phyloP scores from a whole-genome alignment of 2,888 invertebrate species.

The Pollenia angustigena region DNA sequence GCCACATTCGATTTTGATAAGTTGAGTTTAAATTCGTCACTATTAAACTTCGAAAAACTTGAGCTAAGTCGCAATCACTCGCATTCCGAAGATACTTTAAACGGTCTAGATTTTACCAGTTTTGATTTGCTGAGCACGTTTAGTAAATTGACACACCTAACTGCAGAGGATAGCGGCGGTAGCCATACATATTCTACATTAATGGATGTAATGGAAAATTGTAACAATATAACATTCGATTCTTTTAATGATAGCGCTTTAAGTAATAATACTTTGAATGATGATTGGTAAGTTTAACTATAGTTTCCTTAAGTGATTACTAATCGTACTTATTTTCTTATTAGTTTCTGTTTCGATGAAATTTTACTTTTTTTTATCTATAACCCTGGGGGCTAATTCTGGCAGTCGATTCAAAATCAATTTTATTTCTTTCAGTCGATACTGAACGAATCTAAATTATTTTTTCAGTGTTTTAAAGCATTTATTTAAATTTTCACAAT shows the following conservation, averaged over 20 bases:
- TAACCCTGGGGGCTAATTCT: too few species aligned
- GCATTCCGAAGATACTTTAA: conserved; percentile 81
- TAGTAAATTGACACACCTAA: conserved; percentile 49
- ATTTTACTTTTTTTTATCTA: too few species aligned
- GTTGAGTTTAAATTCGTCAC: conserved; percentile 77
- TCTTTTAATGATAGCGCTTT: conserved; percentile 65
- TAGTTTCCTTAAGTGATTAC: neutral
- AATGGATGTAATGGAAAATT: conserved; percentile 62
- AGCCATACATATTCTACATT: conserved; percentile 45
- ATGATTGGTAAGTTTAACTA: conserved; percentile 55
- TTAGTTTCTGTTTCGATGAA: too few species aligned
- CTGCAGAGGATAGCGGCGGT: conserved; percentile 19
- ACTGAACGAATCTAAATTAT: too few species aligned
- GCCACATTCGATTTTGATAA: conserved; percentile 77
- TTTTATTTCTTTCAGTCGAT: too few species aligned
- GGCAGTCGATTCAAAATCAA: too few species aligned
- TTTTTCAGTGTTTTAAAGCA: too few species aligned
- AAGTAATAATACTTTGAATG: conserved; percentile 34
- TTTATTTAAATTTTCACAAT: too few species aligned
- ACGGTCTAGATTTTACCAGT: conserved; percentile 74
- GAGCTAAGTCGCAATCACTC: conserved; percentile 76
- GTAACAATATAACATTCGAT: conserved; percentile 42
- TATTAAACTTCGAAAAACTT: conserved; percentile 65
- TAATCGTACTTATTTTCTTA: too few species aligned
- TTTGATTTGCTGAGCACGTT: conserved; percentile 75